Base-by-base conservation (phyloP, 2,113 vertebrate genomes). In the Coracopsis vasa region DNA sequence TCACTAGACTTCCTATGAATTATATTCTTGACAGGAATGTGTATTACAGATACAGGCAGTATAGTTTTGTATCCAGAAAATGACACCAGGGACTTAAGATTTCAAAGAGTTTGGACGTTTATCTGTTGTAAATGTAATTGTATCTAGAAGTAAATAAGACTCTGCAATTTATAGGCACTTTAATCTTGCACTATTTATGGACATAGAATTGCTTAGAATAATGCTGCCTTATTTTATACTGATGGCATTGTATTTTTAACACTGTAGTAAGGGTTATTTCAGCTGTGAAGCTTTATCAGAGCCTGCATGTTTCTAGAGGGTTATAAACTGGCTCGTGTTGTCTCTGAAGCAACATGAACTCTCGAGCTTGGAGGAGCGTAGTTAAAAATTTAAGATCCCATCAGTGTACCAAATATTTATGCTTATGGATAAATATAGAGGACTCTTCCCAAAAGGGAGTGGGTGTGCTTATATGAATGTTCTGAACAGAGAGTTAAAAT, bases 101-200 rank as follows among this genome's bases (percentile, higher is more conserved):
- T 97, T 96, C 82, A 79, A 90, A 92, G 88, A 67, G 85, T 87
- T 82, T 69, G 77, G 90, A 92, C n/a, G 31, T 97, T 96, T 96
- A 96, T 96, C 72, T 93, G 56, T 86, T 93, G 90, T 88, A 96
- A 97, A 97, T 80, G 79, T 94, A 97, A 97, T 96, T 96, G 90
- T 93, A 91, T 89, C 86, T 77, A 88, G 94, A 95, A 95, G 88
- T 95, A 95, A 97, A 84, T 95, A 97, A 96, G 95, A 81, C 83
- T 86, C 80, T 96, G 86, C 78, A 94, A 89, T 96, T 97, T 96
- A 96, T 97, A 94, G 95, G 75, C 93, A 78, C 88, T 96, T 92
- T 90, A 90, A 93, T 95, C 92, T 93, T 60, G 50, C 66, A 10
- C 74, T 96, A 88, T 95, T 97, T 97, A 96, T 92, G 92, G 93